Percentiles rank a stretch among this genome's conserved stretches.
Conservation (phyloP, 2,113 vertebrate genomes). For the Pygoscelis antarcticus region DNA sequence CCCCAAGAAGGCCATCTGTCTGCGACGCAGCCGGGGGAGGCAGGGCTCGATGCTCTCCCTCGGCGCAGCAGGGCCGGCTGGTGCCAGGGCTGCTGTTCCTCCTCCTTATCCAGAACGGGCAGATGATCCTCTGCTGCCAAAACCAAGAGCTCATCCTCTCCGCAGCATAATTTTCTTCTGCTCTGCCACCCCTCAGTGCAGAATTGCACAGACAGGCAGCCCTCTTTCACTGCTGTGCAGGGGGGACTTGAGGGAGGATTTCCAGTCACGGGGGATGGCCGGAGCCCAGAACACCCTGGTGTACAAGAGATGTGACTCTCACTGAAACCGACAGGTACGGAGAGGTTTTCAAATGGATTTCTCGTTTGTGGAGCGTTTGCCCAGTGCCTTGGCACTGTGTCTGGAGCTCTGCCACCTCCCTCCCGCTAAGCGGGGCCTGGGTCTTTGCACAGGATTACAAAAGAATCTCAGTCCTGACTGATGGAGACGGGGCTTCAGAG, state of each 20-base stretch:
- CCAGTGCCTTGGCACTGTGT: rapidly evolving
- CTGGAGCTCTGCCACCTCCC: not conserved
- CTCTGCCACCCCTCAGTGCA: not conserved
- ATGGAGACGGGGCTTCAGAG: not conserved
- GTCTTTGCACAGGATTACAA: not conserved
- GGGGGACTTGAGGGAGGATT: not conserved
- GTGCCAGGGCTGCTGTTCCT: conserved; percentile 32
- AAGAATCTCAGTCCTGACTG: not conserved
- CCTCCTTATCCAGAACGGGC: not conserved
- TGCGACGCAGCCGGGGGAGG: not conserved
- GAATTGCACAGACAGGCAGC: not conserved
- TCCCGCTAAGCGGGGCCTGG: rapidly evolving
- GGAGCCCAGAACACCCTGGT: not conserved
- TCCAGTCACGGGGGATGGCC: not conserved
- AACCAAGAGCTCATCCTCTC: not conserved
- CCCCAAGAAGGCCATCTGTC: not conserved
- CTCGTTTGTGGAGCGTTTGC: rapidly evolving
- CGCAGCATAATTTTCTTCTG: not conserved
- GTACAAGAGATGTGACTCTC: not conserved
- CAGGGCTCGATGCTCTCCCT: not conserved
- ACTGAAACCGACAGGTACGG: rapidly evolving
- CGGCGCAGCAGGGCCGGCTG: rapidly evolving
- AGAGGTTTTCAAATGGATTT: not conserved
- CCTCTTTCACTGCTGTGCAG: not conserved
- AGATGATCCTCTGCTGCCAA: conserved; percentile 12